phyloP scores from a whole-genome alignment of 1,140 invertebrate species.

The Brachionus koreanus region DNA sequence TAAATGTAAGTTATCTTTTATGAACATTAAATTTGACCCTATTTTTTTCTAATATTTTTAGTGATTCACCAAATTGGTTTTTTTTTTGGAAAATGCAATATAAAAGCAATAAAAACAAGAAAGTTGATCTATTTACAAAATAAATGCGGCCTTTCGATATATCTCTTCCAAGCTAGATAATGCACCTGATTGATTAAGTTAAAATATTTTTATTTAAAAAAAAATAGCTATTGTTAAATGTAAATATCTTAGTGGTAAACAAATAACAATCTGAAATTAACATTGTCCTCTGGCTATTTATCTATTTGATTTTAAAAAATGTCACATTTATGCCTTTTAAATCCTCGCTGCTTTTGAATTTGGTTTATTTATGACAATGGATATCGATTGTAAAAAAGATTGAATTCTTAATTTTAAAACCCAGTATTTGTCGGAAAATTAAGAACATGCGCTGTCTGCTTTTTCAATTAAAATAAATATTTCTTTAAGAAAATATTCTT shows the following conservation, averaged over 20 bases:
- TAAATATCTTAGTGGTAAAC: conserved; percentile 25
- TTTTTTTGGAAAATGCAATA: neutral
- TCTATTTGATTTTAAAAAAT: conserved; percentile 23
- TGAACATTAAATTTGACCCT: conserved; percentile 16
- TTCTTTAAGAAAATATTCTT: conserved; percentile 6
- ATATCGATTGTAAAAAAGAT: conserved; percentile 6
- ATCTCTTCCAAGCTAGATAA: neutral
- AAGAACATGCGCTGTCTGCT: conserved; percentile 33
- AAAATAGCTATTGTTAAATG: neutral
- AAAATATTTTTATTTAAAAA: neutral
- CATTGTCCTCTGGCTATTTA: neutral
- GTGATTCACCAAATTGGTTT: neutral
- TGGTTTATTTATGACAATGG: conserved; percentile 7
- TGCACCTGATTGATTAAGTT: conserved; percentile 12
- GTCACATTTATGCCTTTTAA: neutral
- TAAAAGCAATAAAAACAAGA: neutral
- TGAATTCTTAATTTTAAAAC: neutral
- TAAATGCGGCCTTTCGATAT: neutral
- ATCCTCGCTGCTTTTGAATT: neutral
- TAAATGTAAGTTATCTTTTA: conserved; percentile 14
- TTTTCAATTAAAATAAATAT: neutral
- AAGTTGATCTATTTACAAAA: neutral
- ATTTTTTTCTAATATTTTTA: neutral
- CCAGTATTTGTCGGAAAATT: neutral
- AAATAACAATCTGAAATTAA: neutral